Conservation (phyloP, 2,797 vertebrate species). For the Jordanella pulchra region DNA sequence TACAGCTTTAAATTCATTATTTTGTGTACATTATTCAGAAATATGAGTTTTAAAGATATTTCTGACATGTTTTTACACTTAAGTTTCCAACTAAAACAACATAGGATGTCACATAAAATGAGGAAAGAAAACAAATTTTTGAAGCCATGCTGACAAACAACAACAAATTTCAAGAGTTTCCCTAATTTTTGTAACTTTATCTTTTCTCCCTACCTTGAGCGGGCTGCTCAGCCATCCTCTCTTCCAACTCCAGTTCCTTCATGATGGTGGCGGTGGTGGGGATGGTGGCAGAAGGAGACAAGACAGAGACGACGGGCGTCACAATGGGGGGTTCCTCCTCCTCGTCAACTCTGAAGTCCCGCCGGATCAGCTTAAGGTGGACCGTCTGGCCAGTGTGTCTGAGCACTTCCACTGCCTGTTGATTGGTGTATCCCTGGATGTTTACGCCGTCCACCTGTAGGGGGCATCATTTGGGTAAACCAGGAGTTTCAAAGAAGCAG, state of each 20-base stretch:
- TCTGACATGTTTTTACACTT: not conserved
- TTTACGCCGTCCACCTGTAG: slow-evolving; percentile 93
- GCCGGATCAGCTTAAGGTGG: slow-evolving; percentile 87
- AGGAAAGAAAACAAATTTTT: not conserved
- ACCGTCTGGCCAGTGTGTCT: slow-evolving; percentile 92
- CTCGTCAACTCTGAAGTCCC: slow-evolving; percentile 83
- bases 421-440: slow-evolving; percentile 96
- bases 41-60: not conserved
- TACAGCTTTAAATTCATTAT: not conserved
- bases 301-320: slow-evolving; percentile 42
- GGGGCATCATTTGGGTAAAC: slow-evolving; percentile 32
- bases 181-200: not conserved
- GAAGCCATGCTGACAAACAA: not conserved
- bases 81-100: not conserved
- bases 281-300: slow-evolving; percentile 47
- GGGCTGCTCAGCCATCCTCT: slow-evolving; percentile 43
- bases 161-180: not conserved
- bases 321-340: slow-evolving; percentile 65
- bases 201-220: slow-evolving; percentile 49
- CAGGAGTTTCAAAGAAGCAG: slow-evolving; percentile 17
- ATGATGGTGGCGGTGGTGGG: slow-evolving; percentile 41
- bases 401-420: slow-evolving; percentile 95
- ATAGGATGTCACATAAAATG: not conserved
- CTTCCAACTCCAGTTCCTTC: slow-evolving; percentile 65
- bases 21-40: no score